Percentiles rank a stretch among this genome's conserved stretches.
These are phyloP conservation scores for Chrysocyon brachyurus DNA, from an alignment of 2,797 vertebrate species.

Conservation along the genomic window DNA sequence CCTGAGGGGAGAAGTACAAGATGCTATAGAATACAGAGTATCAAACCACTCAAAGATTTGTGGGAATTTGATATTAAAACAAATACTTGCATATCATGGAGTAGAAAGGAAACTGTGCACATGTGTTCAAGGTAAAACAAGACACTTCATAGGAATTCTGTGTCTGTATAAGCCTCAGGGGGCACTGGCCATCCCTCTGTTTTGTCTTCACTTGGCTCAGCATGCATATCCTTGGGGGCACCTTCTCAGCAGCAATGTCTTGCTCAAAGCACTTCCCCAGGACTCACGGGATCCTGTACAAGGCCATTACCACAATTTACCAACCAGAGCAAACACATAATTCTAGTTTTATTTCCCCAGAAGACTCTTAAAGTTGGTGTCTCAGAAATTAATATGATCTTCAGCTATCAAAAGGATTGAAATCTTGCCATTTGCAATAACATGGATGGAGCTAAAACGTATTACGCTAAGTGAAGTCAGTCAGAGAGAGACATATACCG, in stretches of 20 bases:
- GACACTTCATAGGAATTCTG: neutral
- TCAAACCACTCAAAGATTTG: neutral
- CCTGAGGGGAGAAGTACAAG: neutral
- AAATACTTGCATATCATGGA: neutral
- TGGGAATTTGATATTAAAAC: constrained; percentile 3
- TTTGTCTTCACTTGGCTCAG: neutral
- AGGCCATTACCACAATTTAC: neutral
- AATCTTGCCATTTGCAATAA: neutral
- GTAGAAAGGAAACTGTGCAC: neutral
- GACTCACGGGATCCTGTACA: neutral
- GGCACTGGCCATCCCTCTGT: neutral
- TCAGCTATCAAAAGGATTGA: neutral
- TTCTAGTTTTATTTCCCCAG: neutral
- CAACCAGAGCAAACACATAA: neutral
- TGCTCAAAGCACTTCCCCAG: neutral
- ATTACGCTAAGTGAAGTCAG: neutral
- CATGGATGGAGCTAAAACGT: neutral
- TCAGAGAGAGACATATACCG: neutral
- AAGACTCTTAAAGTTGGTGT: neutral
- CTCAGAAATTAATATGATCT: neutral
- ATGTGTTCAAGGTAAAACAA: neutral
- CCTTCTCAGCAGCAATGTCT: neutral
- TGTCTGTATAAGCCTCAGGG: neutral
- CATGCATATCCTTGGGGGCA: fast-evolving
- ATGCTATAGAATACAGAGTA: neutral